These are phyloP conservation scores for Linepithema humile DNA, from an alignment of 1,140 invertebrate species.

Conservation along the genomic window DNA sequence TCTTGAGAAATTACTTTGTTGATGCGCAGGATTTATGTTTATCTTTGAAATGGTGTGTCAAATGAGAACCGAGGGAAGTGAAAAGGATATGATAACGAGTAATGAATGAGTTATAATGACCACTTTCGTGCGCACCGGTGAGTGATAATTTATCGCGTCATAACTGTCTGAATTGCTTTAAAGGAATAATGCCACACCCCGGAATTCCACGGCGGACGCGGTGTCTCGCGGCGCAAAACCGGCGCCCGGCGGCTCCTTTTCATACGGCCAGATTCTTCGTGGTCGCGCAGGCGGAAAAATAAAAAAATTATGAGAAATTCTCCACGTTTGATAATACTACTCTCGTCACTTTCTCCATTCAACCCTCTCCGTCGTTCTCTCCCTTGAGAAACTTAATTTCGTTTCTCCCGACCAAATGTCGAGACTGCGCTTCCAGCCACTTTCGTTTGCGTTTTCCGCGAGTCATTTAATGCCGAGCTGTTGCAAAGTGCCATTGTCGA, in stretches of 20 bases:
- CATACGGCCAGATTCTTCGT: conserved; percentile 5
- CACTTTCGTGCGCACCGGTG: background rate
- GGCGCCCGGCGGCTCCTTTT: conserved; percentile 1
- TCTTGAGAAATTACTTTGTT: background rate
- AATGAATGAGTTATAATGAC: conserved; percentile 7
- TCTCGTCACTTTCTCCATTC: background rate
- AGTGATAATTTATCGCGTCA: conserved; percentile 40
- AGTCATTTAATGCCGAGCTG: conserved; percentile 8
- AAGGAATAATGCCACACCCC: conserved; percentile 1
- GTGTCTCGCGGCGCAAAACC: background rate
- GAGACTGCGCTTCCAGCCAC: background rate
- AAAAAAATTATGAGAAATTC: conserved; percentile 44
- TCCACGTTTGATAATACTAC: conserved; percentile 9
- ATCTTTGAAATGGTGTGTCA: background rate
- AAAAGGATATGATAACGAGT: conserved; percentile 9
- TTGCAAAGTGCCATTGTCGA: conserved; percentile 6
- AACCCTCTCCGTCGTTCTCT: too few species aligned
- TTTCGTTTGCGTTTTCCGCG: background rate
- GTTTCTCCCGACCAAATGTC: background rate
- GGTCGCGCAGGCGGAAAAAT: background rate
- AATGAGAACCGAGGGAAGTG: background rate
- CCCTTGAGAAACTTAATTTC: conserved; percentile 19
- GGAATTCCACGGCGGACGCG: background rate
- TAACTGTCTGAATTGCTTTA: conserved; percentile 18
- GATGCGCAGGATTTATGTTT: conserved; percentile 25